Conservation (phyloP, 2,113 vertebrate species). For the Nothobranchius furzeri region DNA sequence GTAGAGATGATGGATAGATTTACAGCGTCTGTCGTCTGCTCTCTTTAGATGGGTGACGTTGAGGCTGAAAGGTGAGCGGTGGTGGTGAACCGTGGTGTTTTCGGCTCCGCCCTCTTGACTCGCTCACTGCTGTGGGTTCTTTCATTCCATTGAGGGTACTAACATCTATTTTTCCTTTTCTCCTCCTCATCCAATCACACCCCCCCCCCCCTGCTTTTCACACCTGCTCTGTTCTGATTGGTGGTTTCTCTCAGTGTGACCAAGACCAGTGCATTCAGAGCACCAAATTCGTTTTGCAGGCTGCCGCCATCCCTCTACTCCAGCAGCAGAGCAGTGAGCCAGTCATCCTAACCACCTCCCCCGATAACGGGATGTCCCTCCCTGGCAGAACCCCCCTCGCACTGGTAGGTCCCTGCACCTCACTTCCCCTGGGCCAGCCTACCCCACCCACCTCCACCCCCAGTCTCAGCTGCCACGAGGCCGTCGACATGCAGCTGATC, state of each 20-base stretch:
- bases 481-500: conserved; percentile 83
- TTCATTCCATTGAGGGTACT: conserved; percentile 70
- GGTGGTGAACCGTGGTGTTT: background rate
- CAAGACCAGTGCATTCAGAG: conserved; percentile 99
- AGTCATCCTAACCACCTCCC: conserved; percentile 79
- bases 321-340: conserved; percentile 93
- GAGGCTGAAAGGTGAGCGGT: conserved; percentile 55
- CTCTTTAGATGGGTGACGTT: conserved; percentile 58
- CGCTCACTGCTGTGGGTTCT: conserved; percentile 19
- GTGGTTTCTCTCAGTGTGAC: conserved; percentile 86
- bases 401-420: conserved; percentile 84
- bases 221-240: conserved; percentile 5
- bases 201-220: conserved; percentile 7
- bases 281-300: conserved; percentile 99
- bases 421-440: conserved; percentile 89
- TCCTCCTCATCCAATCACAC: conserved; percentile 56
- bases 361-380: conserved; percentile 82
- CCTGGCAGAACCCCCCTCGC: conserved; percentile 82
- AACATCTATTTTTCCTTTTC: conserved; percentile 71
- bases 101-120: conserved; percentile 32
- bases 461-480: conserved; percentile 86
- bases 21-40: conserved; percentile 44
- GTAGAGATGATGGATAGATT: too few relatives aligned
- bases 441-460: conserved; percentile 93
- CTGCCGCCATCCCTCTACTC: conserved; percentile 91